Percentiles rank a stretch among this genome's conserved stretches.
Conservation (phyloP, 2,888 invertebrate species). For the Ommatoiulus sabulosus region DNA sequence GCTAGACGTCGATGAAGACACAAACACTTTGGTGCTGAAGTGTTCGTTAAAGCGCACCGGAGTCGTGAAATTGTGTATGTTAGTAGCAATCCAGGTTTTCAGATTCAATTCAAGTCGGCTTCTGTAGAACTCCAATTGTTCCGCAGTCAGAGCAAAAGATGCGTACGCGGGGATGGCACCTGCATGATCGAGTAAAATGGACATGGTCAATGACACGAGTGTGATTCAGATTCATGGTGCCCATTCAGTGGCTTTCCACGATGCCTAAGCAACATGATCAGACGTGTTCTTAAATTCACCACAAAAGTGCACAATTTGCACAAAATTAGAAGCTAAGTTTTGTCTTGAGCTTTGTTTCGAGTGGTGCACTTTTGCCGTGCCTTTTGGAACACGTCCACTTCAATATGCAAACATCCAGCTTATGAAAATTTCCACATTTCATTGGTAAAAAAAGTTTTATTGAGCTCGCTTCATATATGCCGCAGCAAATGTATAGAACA, state of each 20-base stretch:
- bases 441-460: background rate
- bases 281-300: background rate
- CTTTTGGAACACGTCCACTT: background rate
- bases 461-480: slow-evolving; percentile 16
- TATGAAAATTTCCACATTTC: background rate
- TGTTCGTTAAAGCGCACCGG: slow-evolving; percentile 7
- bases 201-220: background rate
- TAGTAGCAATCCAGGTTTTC: slow-evolving; percentile 35
- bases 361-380: no score
- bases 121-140: slow-evolving; percentile 25
- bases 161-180: background rate
- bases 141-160: background rate
- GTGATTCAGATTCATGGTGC: slow-evolving; percentile 1
- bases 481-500: background rate
- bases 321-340: background rate
- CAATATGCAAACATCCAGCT: background rate
- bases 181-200: slow-evolving; percentile 24
- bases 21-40: slow-evolving; percentile 16
- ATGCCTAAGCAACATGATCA: background rate
- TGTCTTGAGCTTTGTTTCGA: background rate
- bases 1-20: background rate
- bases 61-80: background rate
- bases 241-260: slow-evolving; percentile 40
- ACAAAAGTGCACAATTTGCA: background rate
- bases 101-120: background rate